Evolutionary conservation across 2,888 invertebrate species (phyloP), one percentile per base, ranked within the genome.

Genomic region (Hecatera dysodea): DNA sequence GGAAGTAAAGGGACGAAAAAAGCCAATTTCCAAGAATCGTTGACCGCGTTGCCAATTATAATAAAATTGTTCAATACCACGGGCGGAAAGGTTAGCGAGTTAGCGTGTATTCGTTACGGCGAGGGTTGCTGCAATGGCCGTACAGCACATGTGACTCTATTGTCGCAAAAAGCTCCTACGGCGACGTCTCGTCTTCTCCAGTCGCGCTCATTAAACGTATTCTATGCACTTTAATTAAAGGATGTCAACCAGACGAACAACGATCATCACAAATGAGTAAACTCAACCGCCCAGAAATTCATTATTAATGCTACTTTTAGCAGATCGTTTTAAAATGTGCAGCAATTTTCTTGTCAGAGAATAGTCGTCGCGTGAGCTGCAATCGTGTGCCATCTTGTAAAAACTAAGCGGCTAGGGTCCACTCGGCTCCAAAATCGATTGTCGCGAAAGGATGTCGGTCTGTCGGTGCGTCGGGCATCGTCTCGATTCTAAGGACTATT

Each of bases 31-130:
- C 93, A 91, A 93, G 95, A 94, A 95, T 87, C 93, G 91, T 92
- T 93, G 93, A 93, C 94, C 93, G 93, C 91, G 88, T 86, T 87
- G 92, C 94, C 95, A 94, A 95, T 95, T 95, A 95, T 95, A 93
- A 93, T 93, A 94, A 95, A 94, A 94, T 92, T 89, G 92, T 91
- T 93, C 93, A 93, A 94, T 94, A 94, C 91, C 83, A 90, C 91
- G 91, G 87, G 88, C 92, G 90, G 89, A 89, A 92, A 91, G 92
- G 91, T 92, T 93, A 90, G 90, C 90, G 84, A 91, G 92, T 93
- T 93, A 91, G 90, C 88, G 90, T 89, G 90, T 89, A 90, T 90
- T 90, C 88, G 88, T 86, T 86, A 85, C 53, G 19, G 19, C 44
- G 68, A 59, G 63, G 72, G 81, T 76, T 78, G 81, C 78, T 69